Conservation (phyloP, 2,797 vertebrate species). For the Pteropus rufus region DNA sequence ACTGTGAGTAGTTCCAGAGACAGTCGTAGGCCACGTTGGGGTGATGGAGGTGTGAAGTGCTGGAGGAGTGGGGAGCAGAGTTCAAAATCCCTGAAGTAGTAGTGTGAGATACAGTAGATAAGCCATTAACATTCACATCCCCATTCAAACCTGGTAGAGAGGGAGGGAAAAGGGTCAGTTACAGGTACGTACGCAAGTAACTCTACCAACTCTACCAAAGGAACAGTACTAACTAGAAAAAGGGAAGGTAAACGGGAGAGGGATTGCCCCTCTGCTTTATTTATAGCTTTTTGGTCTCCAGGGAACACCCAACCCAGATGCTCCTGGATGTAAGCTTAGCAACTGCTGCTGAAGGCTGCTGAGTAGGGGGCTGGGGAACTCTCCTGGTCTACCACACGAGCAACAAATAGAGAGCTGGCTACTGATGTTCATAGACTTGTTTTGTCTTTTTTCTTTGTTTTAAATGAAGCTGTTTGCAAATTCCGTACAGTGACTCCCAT, state of each 20-base stretch:
- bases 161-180: slow-evolving; percentile 51
- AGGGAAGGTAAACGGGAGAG: slow-evolving; percentile 3
- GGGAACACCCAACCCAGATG: slow-evolving; percentile 55
- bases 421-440: neutral
- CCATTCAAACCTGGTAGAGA: slow-evolving; percentile 91
- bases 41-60: slow-evolving; percentile 87
- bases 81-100: slow-evolving; percentile 90
- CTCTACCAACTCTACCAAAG: slow-evolving; percentile 25
- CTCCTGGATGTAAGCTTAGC: slow-evolving; percentile 42
- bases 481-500: slow-evolving; percentile 30
- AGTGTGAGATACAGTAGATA: slow-evolving; percentile 96
- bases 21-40: slow-evolving; percentile 90
- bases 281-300: slow-evolving; percentile 58
- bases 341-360: slow-evolving; percentile 40
- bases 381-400: neutral
- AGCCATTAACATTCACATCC: slow-evolving; percentile 98
- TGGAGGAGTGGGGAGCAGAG: slow-evolving; percentile 85
- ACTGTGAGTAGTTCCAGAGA: slow-evolving; percentile 93
- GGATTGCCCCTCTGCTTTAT: slow-evolving; percentile 29
- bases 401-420: neutral
- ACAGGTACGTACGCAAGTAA: neutral
- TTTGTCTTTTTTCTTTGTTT: neutral
- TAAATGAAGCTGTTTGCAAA: slow-evolving; percentile 40
- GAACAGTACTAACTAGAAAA: slow-evolving; percentile 53
- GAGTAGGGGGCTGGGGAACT: slow-evolving; percentile 5